Conservation (phyloP, 2,797 vertebrate species). For the Chloroceryle amazona region DNA sequence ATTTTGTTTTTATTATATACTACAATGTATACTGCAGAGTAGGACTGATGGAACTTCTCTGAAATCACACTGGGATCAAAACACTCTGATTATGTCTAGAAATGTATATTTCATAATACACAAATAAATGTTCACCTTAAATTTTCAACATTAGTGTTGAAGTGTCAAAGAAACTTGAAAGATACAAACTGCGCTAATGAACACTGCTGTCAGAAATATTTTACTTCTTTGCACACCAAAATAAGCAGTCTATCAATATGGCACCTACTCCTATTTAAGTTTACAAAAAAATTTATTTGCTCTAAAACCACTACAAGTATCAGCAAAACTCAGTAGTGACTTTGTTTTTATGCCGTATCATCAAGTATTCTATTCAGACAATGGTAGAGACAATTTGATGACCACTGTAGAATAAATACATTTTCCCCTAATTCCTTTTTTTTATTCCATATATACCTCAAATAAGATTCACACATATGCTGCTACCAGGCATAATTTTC, state of each 20-base stretch:
- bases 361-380: not conserved
- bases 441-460: not conserved
- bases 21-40: not conserved
- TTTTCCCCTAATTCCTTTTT: not conserved
- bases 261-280: not conserved
- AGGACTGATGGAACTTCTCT: not conserved
- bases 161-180: not conserved
- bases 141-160: not conserved
- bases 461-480: not conserved
- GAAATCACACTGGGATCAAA: not conserved
- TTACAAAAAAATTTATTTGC: not conserved
- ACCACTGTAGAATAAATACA: fast-evolving
- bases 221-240: not conserved
- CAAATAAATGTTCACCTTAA: not conserved
- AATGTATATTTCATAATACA: not conserved
- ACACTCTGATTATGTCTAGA: not conserved
- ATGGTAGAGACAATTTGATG: not conserved
- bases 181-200: not conserved
- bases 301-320: not conserved
- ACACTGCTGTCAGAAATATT: not conserved
- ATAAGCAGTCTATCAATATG: not conserved
- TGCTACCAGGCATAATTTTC: not conserved
- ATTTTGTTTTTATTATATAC: not conserved
- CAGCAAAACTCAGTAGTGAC: not conserved
- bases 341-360: not conserved